Base-by-base conservation (phyloP, 2,888 invertebrate species). In the Archips crataeganus region DNA sequence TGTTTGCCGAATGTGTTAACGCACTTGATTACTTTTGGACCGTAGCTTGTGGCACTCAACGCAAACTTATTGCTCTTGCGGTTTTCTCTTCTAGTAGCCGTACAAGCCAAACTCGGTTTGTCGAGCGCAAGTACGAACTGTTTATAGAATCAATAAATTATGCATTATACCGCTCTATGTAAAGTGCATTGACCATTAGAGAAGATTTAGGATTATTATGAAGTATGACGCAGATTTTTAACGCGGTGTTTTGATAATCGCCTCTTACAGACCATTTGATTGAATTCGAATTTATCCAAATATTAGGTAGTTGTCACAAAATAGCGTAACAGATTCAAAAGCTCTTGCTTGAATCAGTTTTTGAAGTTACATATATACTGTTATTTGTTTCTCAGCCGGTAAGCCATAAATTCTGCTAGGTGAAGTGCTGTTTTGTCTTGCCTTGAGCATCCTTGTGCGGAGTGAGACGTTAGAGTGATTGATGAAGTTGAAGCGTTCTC, bases 41-140 rank as follows among this genome's bases (percentile, higher is more conserved):
- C 79, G 81, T 78, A 77, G 80, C 79, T 82, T 85, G 84, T 85
- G 82, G 81, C 80, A 79, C 75, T 75, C 80, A 82, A 82, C 82
- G 80, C 80, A 71, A 76, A 81, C 81, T 85, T 83, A 82, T 83
- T 80, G 83, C 75, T 81, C 74, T 84, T 87, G 87, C 83, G 84
- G 83, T 89, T 89, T 85, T 84, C 82, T 83, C 83, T 82, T 84
- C 83, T 87, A 87, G 83, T 85, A 82, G 82, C 83, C 75, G 79
- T 84, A 77, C 81, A 80, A 84, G 85, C 85, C 75, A 80, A 81
- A 76, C 79, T 79, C 79, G 80, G 83, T 78, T 79, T 81, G 79
- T 78, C 83, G 79, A 84, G 80, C 84, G 76, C 85, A 84, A 81
- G 84, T 83, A 79, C 82, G 82, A 64, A 39, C 36, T 57, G 54